Base-by-base conservation (phyloP, 2,888 invertebrate genomes). In the Artemia sinica region DNA sequence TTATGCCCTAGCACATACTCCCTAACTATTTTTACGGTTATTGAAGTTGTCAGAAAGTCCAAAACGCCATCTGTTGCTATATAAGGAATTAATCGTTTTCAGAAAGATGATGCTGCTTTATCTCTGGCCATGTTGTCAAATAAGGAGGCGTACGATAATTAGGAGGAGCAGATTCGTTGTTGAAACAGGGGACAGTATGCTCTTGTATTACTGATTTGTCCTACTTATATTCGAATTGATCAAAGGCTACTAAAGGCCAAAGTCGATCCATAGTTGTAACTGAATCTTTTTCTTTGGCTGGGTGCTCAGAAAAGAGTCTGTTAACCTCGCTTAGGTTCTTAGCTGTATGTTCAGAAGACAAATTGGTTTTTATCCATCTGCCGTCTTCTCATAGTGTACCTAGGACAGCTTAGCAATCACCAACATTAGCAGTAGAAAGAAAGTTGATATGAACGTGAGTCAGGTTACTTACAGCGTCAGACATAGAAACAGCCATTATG, bases 91-190 rank as follows among this genome's bases (percentile, higher is more conserved):
- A 89, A 77, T 98, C 91, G 74, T 85, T 84, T 0, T 88, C 84
- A 8, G 85, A 84, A 28, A 93, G 78, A 72, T 85, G 82, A 74
- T 90, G 88, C 76, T 91, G 86, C 69, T 82, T 85, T 10, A 82
- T 83, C 75, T 96, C 95, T 0, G 98, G 98, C 74, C 81, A 82
- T 0, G 91, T 89, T 6, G 90, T 88, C 70, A 98, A 81, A 78
- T 98, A 98, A 0, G 98, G 98, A 4, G 98, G 98, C 0, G 96
- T 95, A 73, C 86, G 82, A 76, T 95, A 95, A 78, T 91, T 84
- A 0, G 86, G 85, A 0, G 94, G 91, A 69, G 91, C 82, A 2
- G 86, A 84, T 72, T 83, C 82, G 67, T 84, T 83, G 0, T 90
- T 89, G 68, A 85, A 82, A 65, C 83, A 77, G 58, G 89, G 88